Evolutionary conservation across 1,140 invertebrate species (phyloP).

Genomic region (Asbolus verrucosus): DNA sequence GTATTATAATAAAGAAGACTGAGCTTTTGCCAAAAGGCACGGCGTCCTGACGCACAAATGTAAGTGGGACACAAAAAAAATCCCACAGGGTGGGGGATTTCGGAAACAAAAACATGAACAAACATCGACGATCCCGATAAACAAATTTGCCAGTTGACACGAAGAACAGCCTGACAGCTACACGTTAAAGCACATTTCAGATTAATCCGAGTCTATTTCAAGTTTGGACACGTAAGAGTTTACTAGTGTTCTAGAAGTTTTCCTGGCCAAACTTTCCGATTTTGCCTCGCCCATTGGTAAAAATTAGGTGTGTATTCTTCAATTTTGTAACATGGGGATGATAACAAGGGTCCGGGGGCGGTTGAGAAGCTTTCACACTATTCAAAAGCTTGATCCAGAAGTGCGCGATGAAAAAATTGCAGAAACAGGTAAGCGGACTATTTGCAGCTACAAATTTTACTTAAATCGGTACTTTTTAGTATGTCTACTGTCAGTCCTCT

Average conservation of each 20-base stretch:
- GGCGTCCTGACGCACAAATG: slow-evolving; percentile 28
- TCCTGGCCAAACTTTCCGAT: not conserved
- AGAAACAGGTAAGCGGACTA: slow-evolving; percentile 68
- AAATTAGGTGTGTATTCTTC: not conserved
- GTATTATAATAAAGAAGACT: slow-evolving; percentile 25
- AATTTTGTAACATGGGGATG: slow-evolving; percentile 70
- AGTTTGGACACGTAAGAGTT: slow-evolving; percentile 7
- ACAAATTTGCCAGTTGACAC: slow-evolving; percentile 40
- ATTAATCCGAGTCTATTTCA: slow-evolving; percentile 14
- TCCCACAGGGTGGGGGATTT: slow-evolving; percentile 20
- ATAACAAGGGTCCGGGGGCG: slow-evolving; percentile 74
- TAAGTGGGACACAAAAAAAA: slow-evolving; percentile 38
- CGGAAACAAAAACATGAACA: slow-evolving; percentile 40
- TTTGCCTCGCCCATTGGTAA: not conserved
- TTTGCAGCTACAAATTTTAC: not conserved
- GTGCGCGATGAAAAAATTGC: slow-evolving; percentile 74
- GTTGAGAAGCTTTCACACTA: slow-evolving; percentile 71
- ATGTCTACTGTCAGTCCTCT: slow-evolving; percentile 73
- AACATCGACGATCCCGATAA: slow-evolving; percentile 28
- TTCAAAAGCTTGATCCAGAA: slow-evolving; percentile 70
- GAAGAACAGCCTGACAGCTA: slow-evolving; percentile 36
- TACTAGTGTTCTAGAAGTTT: slow-evolving; percentile 33
- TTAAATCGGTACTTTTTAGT: slow-evolving; percentile 65
- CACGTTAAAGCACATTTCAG: too few relatives aligned
- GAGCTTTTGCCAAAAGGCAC: slow-evolving; percentile 22